These are phyloP conservation scores for Oryzias melastigma DNA, from an alignment of 2,113 vertebrate genomes.

Conservation along the genomic window DNA sequence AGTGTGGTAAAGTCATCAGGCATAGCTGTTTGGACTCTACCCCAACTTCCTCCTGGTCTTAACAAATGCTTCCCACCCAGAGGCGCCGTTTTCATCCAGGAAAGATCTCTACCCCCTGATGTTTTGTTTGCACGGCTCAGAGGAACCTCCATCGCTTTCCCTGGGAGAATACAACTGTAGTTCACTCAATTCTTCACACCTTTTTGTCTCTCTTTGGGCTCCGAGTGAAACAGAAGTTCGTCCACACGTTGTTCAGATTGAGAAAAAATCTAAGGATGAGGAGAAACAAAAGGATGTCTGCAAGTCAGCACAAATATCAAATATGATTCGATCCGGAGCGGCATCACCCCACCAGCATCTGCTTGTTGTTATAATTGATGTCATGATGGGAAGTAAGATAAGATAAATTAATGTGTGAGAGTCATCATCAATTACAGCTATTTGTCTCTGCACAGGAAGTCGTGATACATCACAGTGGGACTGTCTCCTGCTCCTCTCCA, in stretches of 20 bases:
- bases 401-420: constrained; percentile 32
- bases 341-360: constrained; percentile 27
- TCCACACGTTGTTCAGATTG: constrained; percentile 24
- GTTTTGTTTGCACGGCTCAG: constrained; percentile 20
- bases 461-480: constrained; percentile 44
- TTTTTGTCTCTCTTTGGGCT: constrained; percentile 13
- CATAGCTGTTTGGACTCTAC: constrained; percentile 21
- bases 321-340: constrained; percentile 42
- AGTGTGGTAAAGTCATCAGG: constrained; percentile 22
- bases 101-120: constrained; percentile 22
- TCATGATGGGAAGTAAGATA: constrained; percentile 36
- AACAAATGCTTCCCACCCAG: constrained; percentile 3
- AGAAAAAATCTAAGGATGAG: background rate
- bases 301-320: constrained; percentile 57
- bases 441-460: constrained; percentile 16
- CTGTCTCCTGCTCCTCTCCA: constrained; percentile 15
- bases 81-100: constrained; percentile 4
- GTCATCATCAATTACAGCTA: constrained; percentile 40
- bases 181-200: constrained; percentile 1
- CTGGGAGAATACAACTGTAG: background rate
- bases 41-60: constrained; percentile 6
- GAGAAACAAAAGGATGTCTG: constrained; percentile 9
- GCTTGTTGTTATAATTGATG: constrained; percentile 40
- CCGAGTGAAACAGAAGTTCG: constrained; percentile 25
- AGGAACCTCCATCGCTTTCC: constrained; percentile 13